These are phyloP conservation scores for Malthinus seriepunctatus DNA, from an alignment of 2,888 invertebrate genomes.

Conservation along the genomic window DNA sequence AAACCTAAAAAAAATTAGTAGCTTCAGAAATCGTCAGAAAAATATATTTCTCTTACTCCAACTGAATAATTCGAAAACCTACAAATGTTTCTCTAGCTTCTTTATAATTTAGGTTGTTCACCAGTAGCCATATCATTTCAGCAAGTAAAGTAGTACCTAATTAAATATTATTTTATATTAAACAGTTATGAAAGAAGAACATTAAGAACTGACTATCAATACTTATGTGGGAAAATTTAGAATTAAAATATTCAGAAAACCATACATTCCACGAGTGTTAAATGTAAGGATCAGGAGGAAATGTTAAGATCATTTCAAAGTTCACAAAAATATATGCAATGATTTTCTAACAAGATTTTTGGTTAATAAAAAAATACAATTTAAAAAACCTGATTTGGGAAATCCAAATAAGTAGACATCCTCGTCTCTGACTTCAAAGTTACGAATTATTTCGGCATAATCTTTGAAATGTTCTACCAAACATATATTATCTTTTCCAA, in stretches of 20 bases:
- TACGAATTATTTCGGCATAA: conserved; percentile 2
- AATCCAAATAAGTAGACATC: background rate
- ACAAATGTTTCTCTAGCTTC: background rate
- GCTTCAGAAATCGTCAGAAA: background rate
- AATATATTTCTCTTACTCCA: background rate
- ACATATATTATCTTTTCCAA: conserved; percentile 6
- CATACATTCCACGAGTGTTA: too few relatives aligned
- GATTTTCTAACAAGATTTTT: too few relatives aligned
- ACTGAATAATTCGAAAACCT: background rate
- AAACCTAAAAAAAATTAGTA: background rate
- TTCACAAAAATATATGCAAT: too few relatives aligned
- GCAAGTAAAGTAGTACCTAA: conserved; percentile 1
- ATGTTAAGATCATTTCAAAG: too few relatives aligned
- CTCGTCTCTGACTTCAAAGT: background rate
- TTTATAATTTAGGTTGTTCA: background rate
- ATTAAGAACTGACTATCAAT: too few relatives aligned
- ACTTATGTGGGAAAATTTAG: too few relatives aligned
- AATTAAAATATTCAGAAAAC: too few relatives aligned
- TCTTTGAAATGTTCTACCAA: background rate
- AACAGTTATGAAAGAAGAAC: background rate
- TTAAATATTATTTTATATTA: too few relatives aligned
- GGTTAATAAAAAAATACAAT: too few relatives aligned
- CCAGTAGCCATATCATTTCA: conserved; percentile 2
- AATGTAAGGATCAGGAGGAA: too few relatives aligned
- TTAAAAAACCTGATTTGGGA: conserved; percentile 1